These are phyloP conservation scores for Pseudopipra pipra DNA, from an alignment of 2,113 vertebrate species.

Conservation along the genomic window DNA sequence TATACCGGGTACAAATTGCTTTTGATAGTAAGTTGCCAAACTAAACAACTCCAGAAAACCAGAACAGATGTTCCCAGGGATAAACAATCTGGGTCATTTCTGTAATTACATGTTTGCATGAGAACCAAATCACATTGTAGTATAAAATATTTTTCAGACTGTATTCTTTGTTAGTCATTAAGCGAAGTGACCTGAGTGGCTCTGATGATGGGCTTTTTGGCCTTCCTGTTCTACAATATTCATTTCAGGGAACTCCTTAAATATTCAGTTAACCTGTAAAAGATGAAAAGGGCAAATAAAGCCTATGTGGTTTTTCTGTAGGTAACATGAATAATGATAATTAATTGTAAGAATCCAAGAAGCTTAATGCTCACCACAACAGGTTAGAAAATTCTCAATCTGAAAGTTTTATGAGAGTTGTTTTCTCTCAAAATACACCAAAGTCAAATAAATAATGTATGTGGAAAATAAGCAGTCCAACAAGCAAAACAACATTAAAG, in stretches of 20 bases:
- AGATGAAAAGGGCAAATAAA: constrained; percentile 1
- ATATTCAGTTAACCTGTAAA: constrained; percentile 4
- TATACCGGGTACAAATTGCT: neutral
- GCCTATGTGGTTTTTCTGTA: neutral
- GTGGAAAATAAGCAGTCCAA: neutral
- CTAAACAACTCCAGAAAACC: constrained; percentile 4
- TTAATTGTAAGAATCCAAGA: neutral
- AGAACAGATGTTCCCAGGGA: constrained; percentile 20
- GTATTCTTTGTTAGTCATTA: neutral
- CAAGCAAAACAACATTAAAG: neutral
- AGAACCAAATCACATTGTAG: neutral
- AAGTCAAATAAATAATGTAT: neutral
- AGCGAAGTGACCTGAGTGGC: neutral
- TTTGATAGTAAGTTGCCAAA: neutral
- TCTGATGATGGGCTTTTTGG: neutral
- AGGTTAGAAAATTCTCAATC: neutral
- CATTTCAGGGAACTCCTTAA: neutral
- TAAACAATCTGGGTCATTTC: constrained; percentile 19
- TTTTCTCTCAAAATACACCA: neutral
- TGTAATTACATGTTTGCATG: neutral
- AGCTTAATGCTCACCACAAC: neutral
- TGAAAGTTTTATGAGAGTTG: neutral
- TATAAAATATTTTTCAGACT: neutral
- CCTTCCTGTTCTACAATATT: neutral
- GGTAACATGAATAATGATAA: neutral